phyloP scores from a whole-genome alignment of 1,140 invertebrate species.

The Meloidogyne exigua region DNA sequence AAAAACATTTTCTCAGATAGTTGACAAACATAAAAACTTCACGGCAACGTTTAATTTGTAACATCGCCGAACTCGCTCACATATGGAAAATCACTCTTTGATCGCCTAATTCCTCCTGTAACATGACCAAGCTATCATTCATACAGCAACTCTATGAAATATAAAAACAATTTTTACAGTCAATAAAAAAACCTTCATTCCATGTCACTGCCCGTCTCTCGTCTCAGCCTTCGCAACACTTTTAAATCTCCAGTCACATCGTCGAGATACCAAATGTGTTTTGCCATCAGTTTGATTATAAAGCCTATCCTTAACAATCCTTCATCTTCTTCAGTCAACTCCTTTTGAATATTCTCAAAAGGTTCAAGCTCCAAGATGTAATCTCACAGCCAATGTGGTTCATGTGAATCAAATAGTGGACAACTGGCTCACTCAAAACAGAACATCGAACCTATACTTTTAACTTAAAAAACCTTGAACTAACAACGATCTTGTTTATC shows the following conservation, averaged over 20 bases:
- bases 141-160: slow-evolving; percentile 70
- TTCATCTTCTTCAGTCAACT: slow-evolving; percentile 93
- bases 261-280: too few relatives aligned
- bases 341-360: slow-evolving; percentile 96
- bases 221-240: too few relatives aligned
- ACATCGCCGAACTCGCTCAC: slow-evolving; percentile 96
- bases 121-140: slow-evolving; percentile 99
- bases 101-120: slow-evolving; percentile 99
- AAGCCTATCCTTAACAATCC: slow-evolving; percentile 83
- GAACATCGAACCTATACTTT: too few relatives aligned
- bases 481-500: too few relatives aligned
- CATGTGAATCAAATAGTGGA: slow-evolving; percentile 99
- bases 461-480: too few relatives aligned
- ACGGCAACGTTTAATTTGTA: slow-evolving; percentile 99
- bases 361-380: slow-evolving; percentile 98
- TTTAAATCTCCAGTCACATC: too few relatives aligned
- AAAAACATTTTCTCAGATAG: slow-evolving; percentile 99
- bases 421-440: too few relatives aligned
- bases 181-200: too few relatives aligned
- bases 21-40: slow-evolving; percentile 97
- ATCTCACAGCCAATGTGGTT: slow-evolving; percentile 98
- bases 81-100: slow-evolving; percentile 98
- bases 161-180: too few relatives aligned
- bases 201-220: too few relatives aligned
- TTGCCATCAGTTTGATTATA: too few relatives aligned